Percentiles rank a stretch among this genome's conserved stretches.
These are phyloP conservation scores for Bettongia penicillata DNA, from an alignment of 2,113 vertebrate genomes.

Conservation along the genomic window DNA sequence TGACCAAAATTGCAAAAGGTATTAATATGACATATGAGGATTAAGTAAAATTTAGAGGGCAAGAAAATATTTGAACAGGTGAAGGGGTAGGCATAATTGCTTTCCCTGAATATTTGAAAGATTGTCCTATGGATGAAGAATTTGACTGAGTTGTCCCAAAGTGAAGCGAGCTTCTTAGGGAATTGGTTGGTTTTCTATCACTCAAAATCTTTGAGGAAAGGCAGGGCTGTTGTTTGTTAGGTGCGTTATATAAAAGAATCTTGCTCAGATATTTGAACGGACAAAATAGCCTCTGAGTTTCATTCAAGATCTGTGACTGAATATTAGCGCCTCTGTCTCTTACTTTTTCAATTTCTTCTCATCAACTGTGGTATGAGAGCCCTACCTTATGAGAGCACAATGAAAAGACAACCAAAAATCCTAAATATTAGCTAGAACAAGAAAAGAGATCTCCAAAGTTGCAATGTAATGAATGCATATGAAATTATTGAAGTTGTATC, in stretches of 20 bases:
- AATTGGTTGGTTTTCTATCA: background rate
- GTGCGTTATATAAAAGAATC: background rate
- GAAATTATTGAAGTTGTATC: background rate
- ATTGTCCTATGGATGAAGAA: background rate
- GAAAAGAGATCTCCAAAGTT: background rate
- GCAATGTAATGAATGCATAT: background rate
- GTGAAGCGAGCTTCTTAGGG: background rate
- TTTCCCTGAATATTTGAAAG: background rate
- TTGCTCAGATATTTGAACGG: background rate
- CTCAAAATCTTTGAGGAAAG: background rate
- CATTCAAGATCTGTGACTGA: background rate
- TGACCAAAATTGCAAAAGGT: background rate
- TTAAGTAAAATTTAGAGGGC: background rate
- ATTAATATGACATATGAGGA: background rate
- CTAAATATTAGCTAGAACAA: background rate
- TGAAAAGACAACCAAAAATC: background rate
- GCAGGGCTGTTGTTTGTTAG: background rate
- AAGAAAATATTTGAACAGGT: background rate
- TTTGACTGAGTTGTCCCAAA: background rate
- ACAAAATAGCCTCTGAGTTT: background rate
- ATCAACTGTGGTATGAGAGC: background rate
- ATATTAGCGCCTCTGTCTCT: background rate
- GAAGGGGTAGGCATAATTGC: background rate
- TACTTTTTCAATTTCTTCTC: background rate
- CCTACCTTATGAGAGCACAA: background rate